Conservation (phyloP, 2,797 vertebrate species). For the Siniperca scherzeri region DNA sequence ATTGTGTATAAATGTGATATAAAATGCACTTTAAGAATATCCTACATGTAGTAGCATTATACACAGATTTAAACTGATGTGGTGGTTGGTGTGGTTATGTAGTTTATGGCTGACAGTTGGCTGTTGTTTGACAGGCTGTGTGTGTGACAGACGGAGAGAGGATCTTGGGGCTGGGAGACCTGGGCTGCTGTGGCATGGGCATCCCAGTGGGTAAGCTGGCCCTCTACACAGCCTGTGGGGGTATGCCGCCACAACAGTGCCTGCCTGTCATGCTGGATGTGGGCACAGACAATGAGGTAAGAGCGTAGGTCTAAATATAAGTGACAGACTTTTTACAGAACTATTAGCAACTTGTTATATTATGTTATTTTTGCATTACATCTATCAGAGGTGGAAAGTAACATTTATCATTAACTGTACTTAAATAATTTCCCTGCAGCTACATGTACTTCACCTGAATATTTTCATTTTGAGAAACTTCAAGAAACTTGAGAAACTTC, state of each 20-base stretch:
- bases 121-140: conserved; percentile 87
- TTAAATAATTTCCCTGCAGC: background rate
- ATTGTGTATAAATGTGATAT: conserved; percentile 8
- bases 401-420: background rate
- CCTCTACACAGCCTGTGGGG: conserved; percentile 96
- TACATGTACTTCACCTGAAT: background rate
- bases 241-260: conserved; percentile 93
- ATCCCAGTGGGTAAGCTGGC: conserved; percentile 98
- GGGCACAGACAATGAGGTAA: conserved; percentile 98
- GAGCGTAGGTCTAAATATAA: conserved; percentile 14
- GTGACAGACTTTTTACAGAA: background rate
- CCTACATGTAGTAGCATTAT: background rate
- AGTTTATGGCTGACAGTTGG: conserved; percentile 24
- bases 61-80: conserved; percentile 1
- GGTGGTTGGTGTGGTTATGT: background rate
- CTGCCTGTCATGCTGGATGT: conserved; percentile 95
- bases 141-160: conserved; percentile 98
- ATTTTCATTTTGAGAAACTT: background rate
- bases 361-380: background rate
- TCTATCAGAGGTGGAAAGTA: background rate
- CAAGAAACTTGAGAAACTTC: no score
- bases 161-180: conserved; percentile 97
- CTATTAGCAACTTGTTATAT: background rate
- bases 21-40: conserved; percentile 2
- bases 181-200: conserved; percentile 97